These are phyloP conservation scores for Silvanus unidentatus DNA, from an alignment of 2,888 invertebrate species.

Conservation along the genomic window DNA sequence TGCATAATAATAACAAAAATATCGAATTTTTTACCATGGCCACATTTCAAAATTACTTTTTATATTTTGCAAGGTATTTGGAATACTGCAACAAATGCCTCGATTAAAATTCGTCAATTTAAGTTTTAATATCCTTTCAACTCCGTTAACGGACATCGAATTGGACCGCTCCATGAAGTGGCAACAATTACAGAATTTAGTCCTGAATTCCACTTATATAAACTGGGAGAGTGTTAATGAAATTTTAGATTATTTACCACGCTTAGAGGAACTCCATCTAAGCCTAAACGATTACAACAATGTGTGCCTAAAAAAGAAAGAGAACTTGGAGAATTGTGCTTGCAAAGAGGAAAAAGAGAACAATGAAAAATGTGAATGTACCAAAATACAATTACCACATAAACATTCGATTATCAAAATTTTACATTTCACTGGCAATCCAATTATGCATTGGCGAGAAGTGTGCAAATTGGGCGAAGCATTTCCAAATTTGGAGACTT, in stretches of 20 bases:
- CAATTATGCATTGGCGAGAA: conserved; percentile 77
- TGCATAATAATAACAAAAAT: no score
- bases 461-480: conserved; percentile 76
- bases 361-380: conserved; percentile 27
- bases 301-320: conserved; percentile 55
- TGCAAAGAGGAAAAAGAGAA: conserved; percentile 22
- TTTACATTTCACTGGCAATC: conserved; percentile 84
- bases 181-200: conserved; percentile 67
- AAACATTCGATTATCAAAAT: conserved; percentile 65
- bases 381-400: conserved; percentile 27
- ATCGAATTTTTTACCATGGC: no score
- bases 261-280: conserved; percentile 85
- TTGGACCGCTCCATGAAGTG: conserved; percentile 42
- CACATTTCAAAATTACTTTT: no score
- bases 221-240: conserved; percentile 79
- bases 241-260: conserved; percentile 68
- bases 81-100: conserved; percentile 81
- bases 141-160: conserved; percentile 54
- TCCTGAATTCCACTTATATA: conserved; percentile 81
- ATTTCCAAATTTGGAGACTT: conserved; percentile 78
- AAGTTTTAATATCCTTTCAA: conserved; percentile 79
- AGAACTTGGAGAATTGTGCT: background rate
- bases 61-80: conserved; percentile 63
- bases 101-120: conserved; percentile 85
- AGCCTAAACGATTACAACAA: conserved; percentile 83